phyloP scores from a whole-genome alignment of 30 jellyfish, hydroid and myxozoan species.

The Rhopilema esculentum region DNA sequence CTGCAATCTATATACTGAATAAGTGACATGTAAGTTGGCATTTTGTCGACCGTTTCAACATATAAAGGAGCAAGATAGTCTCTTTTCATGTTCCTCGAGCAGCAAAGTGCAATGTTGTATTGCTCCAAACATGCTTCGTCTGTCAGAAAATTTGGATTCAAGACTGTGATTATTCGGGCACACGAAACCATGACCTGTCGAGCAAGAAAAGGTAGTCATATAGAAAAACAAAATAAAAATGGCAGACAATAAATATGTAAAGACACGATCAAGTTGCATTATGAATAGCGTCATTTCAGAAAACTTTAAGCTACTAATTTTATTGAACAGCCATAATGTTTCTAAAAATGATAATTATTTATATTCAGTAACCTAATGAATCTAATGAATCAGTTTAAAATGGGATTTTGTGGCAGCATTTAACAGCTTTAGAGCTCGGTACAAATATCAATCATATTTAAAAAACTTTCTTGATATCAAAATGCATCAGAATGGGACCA shows the following conservation, averaged over 20 bases:
- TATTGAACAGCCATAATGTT: too few species aligned
- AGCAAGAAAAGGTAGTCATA: not conserved
- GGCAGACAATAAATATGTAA: not conserved
- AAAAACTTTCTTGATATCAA: too few species aligned
- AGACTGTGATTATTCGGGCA: conserved; percentile 75
- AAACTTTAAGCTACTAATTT: too few species aligned
- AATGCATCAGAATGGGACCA: too few species aligned
- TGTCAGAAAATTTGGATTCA: conserved; percentile 66
- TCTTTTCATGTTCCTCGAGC: conserved; percentile 79
- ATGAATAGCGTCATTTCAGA: too few species aligned
- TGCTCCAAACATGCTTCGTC: conserved; percentile 83
- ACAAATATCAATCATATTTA: too few species aligned
- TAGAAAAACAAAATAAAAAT: too few species aligned
- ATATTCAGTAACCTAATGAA: too few species aligned
- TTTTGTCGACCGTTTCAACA: conserved; percentile 56
- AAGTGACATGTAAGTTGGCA: conserved; percentile 93
- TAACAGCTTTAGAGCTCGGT: too few species aligned
- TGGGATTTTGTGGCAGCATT: too few species aligned
- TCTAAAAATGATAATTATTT: too few species aligned
- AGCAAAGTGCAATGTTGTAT: conserved; percentile 90
- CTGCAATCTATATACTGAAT: conserved; percentile 90
- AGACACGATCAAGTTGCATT: not conserved
- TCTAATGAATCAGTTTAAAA: too few species aligned
- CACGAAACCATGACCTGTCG: conserved; percentile 84
- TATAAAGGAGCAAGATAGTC: conserved; percentile 92